Conservation (phyloP, 2,888 invertebrate genomes). For the Cheilosia variabilis region DNA sequence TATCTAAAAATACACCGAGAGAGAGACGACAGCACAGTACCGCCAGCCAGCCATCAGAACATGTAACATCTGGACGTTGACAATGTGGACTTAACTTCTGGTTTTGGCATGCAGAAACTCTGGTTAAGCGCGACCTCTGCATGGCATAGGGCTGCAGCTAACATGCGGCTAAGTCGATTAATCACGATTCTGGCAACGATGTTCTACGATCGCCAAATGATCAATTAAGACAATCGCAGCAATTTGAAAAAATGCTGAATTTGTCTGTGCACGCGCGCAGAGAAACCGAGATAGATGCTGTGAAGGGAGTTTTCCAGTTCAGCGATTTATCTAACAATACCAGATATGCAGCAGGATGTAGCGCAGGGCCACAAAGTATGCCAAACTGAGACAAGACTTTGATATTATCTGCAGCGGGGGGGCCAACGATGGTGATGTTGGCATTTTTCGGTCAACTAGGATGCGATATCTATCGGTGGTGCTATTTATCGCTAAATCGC, state of each 20-base stretch:
- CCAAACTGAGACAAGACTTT: not conserved
- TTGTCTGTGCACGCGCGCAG: not conserved
- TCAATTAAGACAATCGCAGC: slow-evolving; percentile 67
- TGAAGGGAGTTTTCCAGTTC: not conserved
- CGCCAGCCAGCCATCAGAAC: slow-evolving; percentile 30
- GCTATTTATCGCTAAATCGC: not conserved
- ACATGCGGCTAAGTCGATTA: slow-evolving; percentile 49
- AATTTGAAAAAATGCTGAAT: slow-evolving; percentile 26
- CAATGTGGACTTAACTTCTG: slow-evolving; percentile 70
- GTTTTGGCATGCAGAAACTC: slow-evolving; percentile 43
- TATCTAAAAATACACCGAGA: slow-evolving; percentile 55
- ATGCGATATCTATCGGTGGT: not conserved
- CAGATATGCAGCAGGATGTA: slow-evolving; percentile 13
- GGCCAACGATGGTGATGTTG: slow-evolving; percentile 12
- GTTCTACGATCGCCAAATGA: slow-evolving; percentile 60
- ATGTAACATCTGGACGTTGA: slow-evolving; percentile 68
- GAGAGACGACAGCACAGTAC: not conserved
- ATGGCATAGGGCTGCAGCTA: slow-evolving; percentile 8
- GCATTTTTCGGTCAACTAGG: slow-evolving; percentile 18
- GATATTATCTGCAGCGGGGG: slow-evolving; percentile 11
- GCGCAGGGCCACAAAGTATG: slow-evolving; percentile 9
- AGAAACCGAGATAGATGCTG: not conserved
- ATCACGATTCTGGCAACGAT: slow-evolving; percentile 70
- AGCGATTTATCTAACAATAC: slow-evolving; percentile 29
- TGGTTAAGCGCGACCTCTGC: slow-evolving; percentile 48